These are phyloP conservation scores for Saturnia japonica DNA, from an alignment of 2,888 invertebrate genomes.

Conservation along the genomic window DNA sequence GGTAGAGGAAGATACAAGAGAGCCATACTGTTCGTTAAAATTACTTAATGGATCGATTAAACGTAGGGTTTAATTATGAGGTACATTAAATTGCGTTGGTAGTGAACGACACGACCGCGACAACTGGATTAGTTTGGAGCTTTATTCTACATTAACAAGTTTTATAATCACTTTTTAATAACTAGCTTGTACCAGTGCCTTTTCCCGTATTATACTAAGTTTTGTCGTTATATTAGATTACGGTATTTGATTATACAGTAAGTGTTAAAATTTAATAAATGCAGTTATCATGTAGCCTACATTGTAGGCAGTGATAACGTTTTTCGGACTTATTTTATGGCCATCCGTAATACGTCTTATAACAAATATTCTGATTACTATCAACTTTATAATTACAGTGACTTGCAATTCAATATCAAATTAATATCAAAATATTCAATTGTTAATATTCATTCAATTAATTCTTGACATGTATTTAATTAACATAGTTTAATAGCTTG, in stretches of 20 bases:
- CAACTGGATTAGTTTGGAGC: constrained; percentile 35
- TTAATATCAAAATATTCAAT: background rate
- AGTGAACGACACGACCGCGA: constrained; percentile 34
- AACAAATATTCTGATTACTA: background rate
- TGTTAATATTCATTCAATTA: background rate
- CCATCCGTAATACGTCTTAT: background rate
- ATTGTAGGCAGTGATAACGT: background rate
- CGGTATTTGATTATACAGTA: no score
- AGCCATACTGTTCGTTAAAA: constrained; percentile 72
- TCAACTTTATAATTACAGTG: background rate
- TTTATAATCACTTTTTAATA: constrained; percentile 32
- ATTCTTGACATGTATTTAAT: background rate
- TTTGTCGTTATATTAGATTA: background rate
- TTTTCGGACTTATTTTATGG: background rate
- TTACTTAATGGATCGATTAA: constrained; percentile 76
- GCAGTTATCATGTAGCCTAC: background rate
- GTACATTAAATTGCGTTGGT: constrained; percentile 49
- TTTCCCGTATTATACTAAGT: background rate
- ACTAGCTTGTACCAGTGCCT: background rate
- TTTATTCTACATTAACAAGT: constrained; percentile 39
- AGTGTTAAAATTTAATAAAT: no score
- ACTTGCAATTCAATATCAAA: background rate
- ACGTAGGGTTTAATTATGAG: constrained; percentile 62
- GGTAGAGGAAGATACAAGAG: constrained; percentile 58
- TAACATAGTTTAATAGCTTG: no score